A percentile compares a stretch with the other conserved stretches of the same genome.
phyloP scores from a whole-genome alignment of 64 coral and sea anemone genomes.

The Platygyra sinensis region DNA sequence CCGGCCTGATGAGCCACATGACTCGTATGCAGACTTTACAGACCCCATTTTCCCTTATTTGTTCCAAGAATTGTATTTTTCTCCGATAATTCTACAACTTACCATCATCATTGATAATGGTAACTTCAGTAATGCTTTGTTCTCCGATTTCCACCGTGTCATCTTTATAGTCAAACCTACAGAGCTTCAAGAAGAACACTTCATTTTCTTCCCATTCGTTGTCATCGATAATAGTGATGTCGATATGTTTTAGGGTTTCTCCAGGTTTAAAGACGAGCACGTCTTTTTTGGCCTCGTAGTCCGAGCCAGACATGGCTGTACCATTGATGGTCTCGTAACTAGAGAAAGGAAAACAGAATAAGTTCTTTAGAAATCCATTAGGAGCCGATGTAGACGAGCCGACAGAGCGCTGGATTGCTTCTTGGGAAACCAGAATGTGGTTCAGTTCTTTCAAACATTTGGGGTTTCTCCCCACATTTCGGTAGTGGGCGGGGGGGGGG shows the following conservation, averaged over 20 bases:
- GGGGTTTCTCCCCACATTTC: no score
- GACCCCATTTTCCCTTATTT: no score
- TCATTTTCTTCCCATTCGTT: slow-evolving; percentile 99
- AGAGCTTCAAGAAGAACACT: slow-evolving; percentile 92
- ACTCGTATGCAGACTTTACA: no score
- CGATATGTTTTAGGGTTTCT: slow-evolving; percentile 87
- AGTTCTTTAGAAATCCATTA: not conserved
- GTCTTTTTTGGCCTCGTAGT: slow-evolving; percentile 89
- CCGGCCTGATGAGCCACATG: no score
- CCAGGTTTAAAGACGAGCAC: slow-evolving; percentile 94
- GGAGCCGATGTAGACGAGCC: no score
- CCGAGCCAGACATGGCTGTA: slow-evolving; percentile 74
- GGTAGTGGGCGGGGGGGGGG: no score
- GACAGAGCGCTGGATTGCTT: no score
- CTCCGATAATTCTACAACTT: not conserved
- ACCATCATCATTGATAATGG: slow-evolving; percentile 99
- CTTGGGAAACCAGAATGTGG: no score
- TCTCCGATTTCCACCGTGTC: slow-evolving; percentile 71
- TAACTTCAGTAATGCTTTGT: slow-evolving; percentile 88
- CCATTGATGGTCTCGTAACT: slow-evolving; percentile 98
- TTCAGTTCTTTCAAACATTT: no score
- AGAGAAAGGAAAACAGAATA: not conserved
- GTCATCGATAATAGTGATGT: slow-evolving; percentile 95
- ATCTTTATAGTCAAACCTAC: slow-evolving; percentile 81
- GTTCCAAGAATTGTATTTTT: not conserved